Percentiles rank a stretch among this genome's conserved stretches.
Conservation (phyloP, 2,888 invertebrate species). For the Ferdinandea cuprea region DNA sequence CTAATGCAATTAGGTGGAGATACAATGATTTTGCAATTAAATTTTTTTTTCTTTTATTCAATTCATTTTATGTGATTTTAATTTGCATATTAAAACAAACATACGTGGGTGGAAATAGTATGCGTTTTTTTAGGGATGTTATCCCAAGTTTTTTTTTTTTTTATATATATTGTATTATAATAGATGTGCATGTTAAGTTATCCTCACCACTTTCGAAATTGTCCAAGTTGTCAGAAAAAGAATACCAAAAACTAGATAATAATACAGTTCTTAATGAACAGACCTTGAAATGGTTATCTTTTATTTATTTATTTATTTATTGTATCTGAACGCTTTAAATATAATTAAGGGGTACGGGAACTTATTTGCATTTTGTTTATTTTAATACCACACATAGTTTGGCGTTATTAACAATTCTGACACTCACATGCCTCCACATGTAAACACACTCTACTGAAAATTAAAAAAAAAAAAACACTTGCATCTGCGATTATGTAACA, state of each 20-base stretch:
- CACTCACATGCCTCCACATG: constrained; percentile 61
- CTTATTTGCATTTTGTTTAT: constrained; percentile 49
- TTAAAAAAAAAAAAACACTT: constrained; percentile 15
- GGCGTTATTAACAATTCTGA: constrained; percentile 64
- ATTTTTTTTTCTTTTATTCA: constrained; percentile 17
- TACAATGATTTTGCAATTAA: constrained; percentile 55
- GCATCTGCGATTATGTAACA: constrained; percentile 48
- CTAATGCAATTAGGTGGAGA: constrained; percentile 58
- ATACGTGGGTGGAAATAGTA: constrained; percentile 41
- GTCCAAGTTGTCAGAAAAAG: constrained; percentile 33
- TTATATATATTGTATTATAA: constrained; percentile 46
- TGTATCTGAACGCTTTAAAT: constrained; percentile 50
- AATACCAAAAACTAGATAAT: not conserved
- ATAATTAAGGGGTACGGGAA: constrained; percentile 53
- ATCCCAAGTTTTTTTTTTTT: constrained; percentile 17
- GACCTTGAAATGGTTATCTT: constrained; percentile 14
- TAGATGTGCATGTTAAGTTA: constrained; percentile 67
- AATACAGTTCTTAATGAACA: constrained; percentile 12
- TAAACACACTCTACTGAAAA: constrained; percentile 49
- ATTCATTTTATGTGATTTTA: constrained; percentile 34
- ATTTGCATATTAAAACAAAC: constrained; percentile 44
- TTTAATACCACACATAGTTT: constrained; percentile 58
- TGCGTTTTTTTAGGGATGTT: constrained; percentile 28
- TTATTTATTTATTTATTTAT: constrained; percentile 35
- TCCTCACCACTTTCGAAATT: constrained; percentile 44